phyloP scores from a whole-genome alignment of 2,797 vertebrate genomes.

The Sebastes kiyomatsui region DNA sequence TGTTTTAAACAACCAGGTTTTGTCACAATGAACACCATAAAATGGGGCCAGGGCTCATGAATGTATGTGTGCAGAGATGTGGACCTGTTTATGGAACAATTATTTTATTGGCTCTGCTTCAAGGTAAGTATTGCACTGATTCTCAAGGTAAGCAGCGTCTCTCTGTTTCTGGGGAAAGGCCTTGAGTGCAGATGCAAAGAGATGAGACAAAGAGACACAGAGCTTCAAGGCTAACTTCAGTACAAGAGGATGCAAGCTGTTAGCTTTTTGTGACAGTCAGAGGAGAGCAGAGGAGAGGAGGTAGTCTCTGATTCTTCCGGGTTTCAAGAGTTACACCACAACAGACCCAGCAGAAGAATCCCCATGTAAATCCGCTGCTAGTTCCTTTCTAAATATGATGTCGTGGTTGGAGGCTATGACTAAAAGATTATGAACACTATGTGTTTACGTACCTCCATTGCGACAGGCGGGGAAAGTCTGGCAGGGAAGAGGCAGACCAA shows the following conservation, averaged over 20 bases:
- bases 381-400: not conserved
- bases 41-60: not conserved
- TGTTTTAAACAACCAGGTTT: not conserved
- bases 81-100: conserved; percentile 1
- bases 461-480: conserved; percentile 94
- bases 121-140: conserved; percentile 6
- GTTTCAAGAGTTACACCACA: not conserved
- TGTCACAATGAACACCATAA: not conserved
- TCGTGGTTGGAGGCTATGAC: not conserved
- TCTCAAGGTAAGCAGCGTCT: conserved; percentile 25
- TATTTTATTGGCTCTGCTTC: conserved; percentile 27
- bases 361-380: not conserved
- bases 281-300: not conserved
- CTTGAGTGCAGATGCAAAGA: conserved; percentile 19
- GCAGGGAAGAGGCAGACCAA: conserved; percentile 88
- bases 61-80: not conserved
- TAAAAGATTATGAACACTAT: conserved; percentile 6
- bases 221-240: conserved; percentile 14
- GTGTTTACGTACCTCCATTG: conserved; percentile 85
- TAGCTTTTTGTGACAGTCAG: conserved; percentile 7
- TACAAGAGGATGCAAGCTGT: conserved; percentile 2
- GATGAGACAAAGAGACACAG: conserved; percentile 11
- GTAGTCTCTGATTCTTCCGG: not conserved
- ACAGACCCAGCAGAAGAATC: not conserved
- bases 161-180: conserved; percentile 1